Evolutionary conservation across 2,113 vertebrate genomes (phyloP), one percentile per base, ranked within the genome.

Genomic region (Callocephalon fimbriatum): DNA sequence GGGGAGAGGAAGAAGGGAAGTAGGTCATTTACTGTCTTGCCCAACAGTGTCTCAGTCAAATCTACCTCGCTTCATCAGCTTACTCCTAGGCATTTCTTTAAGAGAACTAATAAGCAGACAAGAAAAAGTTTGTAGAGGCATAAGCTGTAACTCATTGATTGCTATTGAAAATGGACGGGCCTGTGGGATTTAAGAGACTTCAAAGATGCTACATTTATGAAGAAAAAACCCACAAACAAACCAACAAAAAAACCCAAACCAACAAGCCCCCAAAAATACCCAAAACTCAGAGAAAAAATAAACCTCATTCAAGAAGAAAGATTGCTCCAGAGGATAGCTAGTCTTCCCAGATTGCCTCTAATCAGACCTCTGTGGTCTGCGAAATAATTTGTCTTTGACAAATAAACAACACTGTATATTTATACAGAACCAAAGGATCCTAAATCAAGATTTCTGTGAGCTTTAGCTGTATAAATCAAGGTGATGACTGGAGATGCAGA

Each of bases 1-100:
- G 7, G 6, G 15, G 16, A 20, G 21, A 17, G 20, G 27, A 40
- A 42, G 21, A 61, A 16, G 15, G n/a, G 58, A 61, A 15, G 15
- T 16, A 12, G 6, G 20, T 74, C 71, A 91, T 94, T 95, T 95
- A 70, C 75, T 89, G 38, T 77, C 35, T 81, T 91, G 35, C 29
- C 35, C 79, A 66, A 50, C 54, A 93, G 32, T 42, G 58, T 89
- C 47, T 94, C 67, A 73, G 37, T 75, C 74, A 93, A 88, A 91
- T 66, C 76, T 54, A 91, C 45, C 75, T 93, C 0, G 0, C 50
- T 86, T 87, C 85, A 92, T 67, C 90, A 95, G 74, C 70, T 91
- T 90, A 47, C 58, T 96, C 45, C 66, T n/a, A 86, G 51, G 83
- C 61, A 90, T 91, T 88, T 90, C 62, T 91, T 75, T 86, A 42